These are phyloP conservation scores for Clytia hemisphaerica DNA, from an alignment of 30 jellyfish, hydroid and myxozoan species.

Conservation along the genomic window DNA sequence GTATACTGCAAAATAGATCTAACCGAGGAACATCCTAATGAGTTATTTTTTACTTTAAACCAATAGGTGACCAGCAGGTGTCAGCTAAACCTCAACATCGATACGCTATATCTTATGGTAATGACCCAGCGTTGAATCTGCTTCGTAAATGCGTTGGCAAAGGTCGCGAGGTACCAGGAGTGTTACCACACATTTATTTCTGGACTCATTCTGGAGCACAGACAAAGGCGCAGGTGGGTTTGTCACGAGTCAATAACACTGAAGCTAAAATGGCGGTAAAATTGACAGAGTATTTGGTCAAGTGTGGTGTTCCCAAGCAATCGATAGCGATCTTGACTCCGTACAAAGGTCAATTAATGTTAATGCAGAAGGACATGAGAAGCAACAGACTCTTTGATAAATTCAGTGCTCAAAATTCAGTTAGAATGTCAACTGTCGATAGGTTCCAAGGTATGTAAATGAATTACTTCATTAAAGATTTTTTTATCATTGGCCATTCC, in stretches of 20 bases:
- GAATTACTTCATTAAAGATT: too few species aligned
- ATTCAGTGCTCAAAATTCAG: neutral
- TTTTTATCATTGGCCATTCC: too few species aligned
- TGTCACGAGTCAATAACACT: slow-evolving; percentile 5
- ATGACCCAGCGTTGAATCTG: too few species aligned
- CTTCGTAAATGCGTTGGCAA: neutral
- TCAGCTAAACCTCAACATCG: too few species aligned
- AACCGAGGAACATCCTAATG: too few species aligned
- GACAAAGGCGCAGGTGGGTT: slow-evolving; percentile 17
- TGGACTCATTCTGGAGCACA: slow-evolving; percentile 13
- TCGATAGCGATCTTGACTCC: slow-evolving; percentile 21
- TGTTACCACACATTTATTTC: slow-evolving; percentile 7
- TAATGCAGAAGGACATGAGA: neutral
- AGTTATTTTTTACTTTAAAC: too few species aligned
- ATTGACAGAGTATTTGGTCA: neutral
- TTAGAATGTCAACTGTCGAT: slow-evolving; percentile 17
- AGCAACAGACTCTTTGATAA: neutral
- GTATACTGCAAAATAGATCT: too few species aligned
- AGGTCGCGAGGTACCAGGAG: slow-evolving; percentile 31
- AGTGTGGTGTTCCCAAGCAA: slow-evolving; percentile 26
- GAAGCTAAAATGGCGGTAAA: slow-evolving; percentile 11
- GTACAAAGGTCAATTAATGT: slow-evolving; percentile 22
- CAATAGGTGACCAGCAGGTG: too few species aligned
- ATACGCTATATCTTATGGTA: too few species aligned
- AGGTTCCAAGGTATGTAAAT: slow-evolving; percentile 29